Conservation (phyloP, 1,140 invertebrate genomes). For the Caligus rogercresseyi region DNA sequence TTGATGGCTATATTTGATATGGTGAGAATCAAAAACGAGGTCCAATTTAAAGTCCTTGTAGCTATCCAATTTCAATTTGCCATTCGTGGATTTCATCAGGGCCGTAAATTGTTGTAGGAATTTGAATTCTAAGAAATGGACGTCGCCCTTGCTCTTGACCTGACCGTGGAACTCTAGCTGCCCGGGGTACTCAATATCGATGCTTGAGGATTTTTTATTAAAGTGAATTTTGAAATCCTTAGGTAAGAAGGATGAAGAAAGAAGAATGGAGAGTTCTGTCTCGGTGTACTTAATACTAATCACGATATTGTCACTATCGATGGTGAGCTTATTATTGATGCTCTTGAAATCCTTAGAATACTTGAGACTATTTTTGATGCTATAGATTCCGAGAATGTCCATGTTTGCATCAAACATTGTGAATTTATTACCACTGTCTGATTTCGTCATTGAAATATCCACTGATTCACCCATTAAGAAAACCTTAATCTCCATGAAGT, state of each 20-base stretch:
- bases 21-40: not conserved
- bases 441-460: not conserved
- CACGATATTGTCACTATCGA: not conserved
- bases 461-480: not conserved
- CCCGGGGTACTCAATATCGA: not conserved
- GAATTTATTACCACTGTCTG: not conserved
- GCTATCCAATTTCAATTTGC: not conserved
- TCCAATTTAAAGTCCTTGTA: not conserved
- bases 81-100: not conserved
- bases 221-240: not conserved
- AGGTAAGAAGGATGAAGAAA: not conserved
- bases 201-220: not conserved
- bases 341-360: not conserved
- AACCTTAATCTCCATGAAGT: not conserved
- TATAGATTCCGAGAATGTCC: not conserved
- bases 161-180: not conserved
- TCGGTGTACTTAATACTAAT: not conserved
- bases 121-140: not conserved
- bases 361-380: not conserved
- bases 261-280: not conserved
- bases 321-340: not conserved
- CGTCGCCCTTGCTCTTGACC: not conserved
- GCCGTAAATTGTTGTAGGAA: not conserved
- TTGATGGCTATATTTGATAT: not conserved
- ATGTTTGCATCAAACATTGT: not conserved